phyloP scores from a whole-genome alignment of 2,888 invertebrate genomes.

The Seira ritae region DNA sequence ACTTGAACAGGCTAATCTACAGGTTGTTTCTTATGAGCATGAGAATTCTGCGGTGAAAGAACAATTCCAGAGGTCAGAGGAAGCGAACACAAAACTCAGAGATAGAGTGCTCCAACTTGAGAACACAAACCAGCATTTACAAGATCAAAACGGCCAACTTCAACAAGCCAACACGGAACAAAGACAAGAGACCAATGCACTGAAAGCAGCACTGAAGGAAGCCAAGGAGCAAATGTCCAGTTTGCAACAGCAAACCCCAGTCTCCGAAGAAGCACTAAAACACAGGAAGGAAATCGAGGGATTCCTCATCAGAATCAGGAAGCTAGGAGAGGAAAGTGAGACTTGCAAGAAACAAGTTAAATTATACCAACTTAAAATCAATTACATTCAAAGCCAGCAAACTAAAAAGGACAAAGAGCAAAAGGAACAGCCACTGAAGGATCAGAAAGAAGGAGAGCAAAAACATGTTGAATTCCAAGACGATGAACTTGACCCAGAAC shows the following conservation, averaged over 20 bases:
- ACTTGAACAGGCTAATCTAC: constrained; percentile 43
- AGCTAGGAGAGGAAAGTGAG: constrained; percentile 42
- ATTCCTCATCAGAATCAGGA: constrained; percentile 45
- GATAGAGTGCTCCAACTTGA: constrained; percentile 55
- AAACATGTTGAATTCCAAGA: constrained; percentile 27
- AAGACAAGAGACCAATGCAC: constrained; percentile 44
- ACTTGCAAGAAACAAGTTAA: constrained; percentile 52
- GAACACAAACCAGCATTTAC: constrained; percentile 65
- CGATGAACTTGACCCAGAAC: constrained; percentile 44
- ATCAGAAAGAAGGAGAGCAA: constrained; percentile 2
- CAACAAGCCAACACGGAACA: constrained; percentile 63
- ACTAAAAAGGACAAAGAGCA: neutral
- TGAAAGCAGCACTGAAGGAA: constrained; percentile 45
- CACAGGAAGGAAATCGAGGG: constrained; percentile 52
- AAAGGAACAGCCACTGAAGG: constrained; percentile 12
- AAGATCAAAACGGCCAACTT: constrained; percentile 65
- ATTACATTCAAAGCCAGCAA: constrained; percentile 40
- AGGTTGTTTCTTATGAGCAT: constrained; percentile 43
- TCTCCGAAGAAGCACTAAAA: constrained; percentile 48
- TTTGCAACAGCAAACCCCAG: constrained; percentile 45
- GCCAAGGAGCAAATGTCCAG: constrained; percentile 49
- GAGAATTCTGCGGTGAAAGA: constrained; percentile 30
- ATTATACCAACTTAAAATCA: constrained; percentile 49
- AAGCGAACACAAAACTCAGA: constrained; percentile 51
- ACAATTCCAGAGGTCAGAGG: constrained; percentile 41